These are phyloP conservation scores for Achatina immaculata DNA, from an alignment of 1,140 invertebrate species.

Conservation along the genomic window DNA sequence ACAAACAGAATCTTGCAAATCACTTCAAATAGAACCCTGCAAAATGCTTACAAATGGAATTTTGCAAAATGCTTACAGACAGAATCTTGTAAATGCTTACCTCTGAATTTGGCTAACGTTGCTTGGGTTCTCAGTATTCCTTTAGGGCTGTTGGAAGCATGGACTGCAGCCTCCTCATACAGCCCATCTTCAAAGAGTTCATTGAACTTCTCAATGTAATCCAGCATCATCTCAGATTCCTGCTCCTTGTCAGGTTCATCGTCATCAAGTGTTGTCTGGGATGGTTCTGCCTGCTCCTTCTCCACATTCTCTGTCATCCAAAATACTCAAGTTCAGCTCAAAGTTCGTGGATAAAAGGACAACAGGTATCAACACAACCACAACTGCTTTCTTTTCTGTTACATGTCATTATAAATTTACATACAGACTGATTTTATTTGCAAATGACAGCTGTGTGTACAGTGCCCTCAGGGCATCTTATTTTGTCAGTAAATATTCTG, in stretches of 20 bases:
- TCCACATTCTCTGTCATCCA: constrained; percentile 43
- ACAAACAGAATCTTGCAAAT: too few species aligned
- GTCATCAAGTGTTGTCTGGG: constrained; percentile 61
- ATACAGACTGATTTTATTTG: too few species aligned
- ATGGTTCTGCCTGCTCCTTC: constrained; percentile 41
- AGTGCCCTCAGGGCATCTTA: too few species aligned
- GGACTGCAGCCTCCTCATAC: constrained; percentile 69
- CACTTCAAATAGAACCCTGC: too few species aligned
- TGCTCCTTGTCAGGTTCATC: constrained; percentile 70
- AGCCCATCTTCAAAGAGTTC: constrained; percentile 70
- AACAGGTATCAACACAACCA: too few species aligned
- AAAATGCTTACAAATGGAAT: too few species aligned
- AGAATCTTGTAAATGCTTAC: too few species aligned
- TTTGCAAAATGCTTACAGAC: too few species aligned
- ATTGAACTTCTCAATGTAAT: constrained; percentile 71
- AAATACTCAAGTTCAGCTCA: not conserved
- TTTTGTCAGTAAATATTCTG: too few species aligned
- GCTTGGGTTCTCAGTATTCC: constrained; percentile 69
- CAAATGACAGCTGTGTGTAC: too few species aligned
- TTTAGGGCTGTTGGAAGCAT: constrained; percentile 71
- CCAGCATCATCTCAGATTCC: constrained; percentile 70
- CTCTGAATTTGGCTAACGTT: constrained; percentile 69
- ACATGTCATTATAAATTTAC: too few species aligned
- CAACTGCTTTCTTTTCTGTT: too few species aligned
- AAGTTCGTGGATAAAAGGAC: not conserved